Conservation (phyloP, 2,888 invertebrate species). For the Clistopyga incitator region DNA sequence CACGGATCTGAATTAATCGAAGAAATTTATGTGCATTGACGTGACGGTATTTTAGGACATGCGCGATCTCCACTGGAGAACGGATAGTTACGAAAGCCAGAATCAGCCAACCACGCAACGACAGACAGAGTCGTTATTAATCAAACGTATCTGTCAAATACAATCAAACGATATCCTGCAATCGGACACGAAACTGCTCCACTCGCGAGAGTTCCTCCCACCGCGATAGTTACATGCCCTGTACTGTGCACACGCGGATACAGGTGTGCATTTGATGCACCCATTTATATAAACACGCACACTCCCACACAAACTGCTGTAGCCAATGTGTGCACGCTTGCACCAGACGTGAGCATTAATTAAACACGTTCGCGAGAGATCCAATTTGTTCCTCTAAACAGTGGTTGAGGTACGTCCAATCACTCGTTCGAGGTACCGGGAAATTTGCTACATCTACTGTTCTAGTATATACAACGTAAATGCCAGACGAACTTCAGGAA, state of each 20-base stretch:
- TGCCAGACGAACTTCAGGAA: conserved; percentile 1
- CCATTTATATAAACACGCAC: background rate
- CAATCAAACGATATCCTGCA: conserved; percentile 51
- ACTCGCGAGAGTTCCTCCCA: conserved; percentile 24
- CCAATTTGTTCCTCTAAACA: conserved; percentile 65
- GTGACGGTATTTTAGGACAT: conserved; percentile 13
- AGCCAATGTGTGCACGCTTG: conserved; percentile 16
- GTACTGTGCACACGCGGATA: conserved; percentile 20
- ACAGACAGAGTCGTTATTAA: conserved; percentile 54
- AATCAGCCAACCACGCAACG: conserved; percentile 41
- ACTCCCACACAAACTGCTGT: background rate
- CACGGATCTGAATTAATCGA: conserved; percentile 37
- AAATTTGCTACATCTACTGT: conserved; percentile 52
- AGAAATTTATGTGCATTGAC: conserved; percentile 48
- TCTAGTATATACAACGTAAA: background rate
- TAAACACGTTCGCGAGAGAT: conserved; percentile 61
- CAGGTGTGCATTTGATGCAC: conserved; percentile 14
- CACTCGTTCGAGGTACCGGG: conserved; percentile 45
- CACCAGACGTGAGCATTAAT: conserved; percentile 40
- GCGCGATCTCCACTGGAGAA: conserved; percentile 8
- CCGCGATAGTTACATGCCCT: conserved; percentile 17
- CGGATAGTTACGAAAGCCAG: conserved; percentile 33
- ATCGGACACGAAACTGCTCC: conserved; percentile 53
- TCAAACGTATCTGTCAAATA: conserved; percentile 58
- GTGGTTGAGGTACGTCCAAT: conserved; percentile 58